Base-by-base conservation (phyloP, 2,797 vertebrate species). In the Xenopus petersii region DNA sequence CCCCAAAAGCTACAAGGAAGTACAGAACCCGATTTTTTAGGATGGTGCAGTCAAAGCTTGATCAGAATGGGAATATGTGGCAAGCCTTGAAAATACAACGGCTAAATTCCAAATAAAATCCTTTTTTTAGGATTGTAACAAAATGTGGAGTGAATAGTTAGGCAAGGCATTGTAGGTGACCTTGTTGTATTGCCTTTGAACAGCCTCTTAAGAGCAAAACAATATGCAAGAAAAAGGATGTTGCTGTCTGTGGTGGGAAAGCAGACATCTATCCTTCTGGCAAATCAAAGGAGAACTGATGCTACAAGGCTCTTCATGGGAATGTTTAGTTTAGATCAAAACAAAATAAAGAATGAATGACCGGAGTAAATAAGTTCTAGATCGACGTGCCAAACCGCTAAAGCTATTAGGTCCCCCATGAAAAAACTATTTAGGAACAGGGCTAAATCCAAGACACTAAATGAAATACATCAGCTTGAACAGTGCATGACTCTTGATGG, bases 391-490 rank as follows among this genome's bases (percentile, higher is more conserved):
- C 71, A 79, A 75, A 75, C 77, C 77, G 9, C 72, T 70, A 67
- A 46, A 67, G 63, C 77, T 33, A 70, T 74, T 70, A 71, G 67
- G 77, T 71, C 72, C 77, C 77, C 77, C 71, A 21, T 75, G 71
- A 55, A 71, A 75, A 69, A 62, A 70, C 33, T 74, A 74, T 67
- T 79, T 74, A 75, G 72, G 55, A 61, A 62, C 56, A 66, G 62
- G 71, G 75, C 48, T 33, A 62, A 61, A 79, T 71, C 67, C 67
- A 79, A 70, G 56, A 79, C 68, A 79, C 69, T 71, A 79, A 79
- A 75, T 79, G 70, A 77, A 76, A 71, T 78, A 58, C 81, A 83
- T 71, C 73, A 77, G 74, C 68, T 10, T 81, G 80, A 85, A 87
- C 82, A 79, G 79, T 10, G 74, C 56, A 7, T 30, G 71, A 73